Conservation (phyloP, 2,888 invertebrate genomes). For the Rugalucina vietnamica region DNA sequence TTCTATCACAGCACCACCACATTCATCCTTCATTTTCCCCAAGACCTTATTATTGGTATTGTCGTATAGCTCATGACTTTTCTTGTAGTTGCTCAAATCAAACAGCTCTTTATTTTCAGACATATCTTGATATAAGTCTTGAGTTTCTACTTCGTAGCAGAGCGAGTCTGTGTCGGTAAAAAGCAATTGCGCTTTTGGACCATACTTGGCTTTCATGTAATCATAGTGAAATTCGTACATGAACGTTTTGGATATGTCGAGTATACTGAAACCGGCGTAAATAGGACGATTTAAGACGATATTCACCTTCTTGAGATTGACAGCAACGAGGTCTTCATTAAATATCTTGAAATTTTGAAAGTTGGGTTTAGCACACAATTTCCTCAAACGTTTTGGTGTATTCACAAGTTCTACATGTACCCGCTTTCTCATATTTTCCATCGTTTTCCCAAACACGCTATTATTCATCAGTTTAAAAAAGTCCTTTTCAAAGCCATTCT, state of each 20-base stretch:
- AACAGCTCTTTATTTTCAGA: conserved; percentile 16
- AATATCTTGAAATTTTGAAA: neutral
- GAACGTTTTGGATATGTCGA: conserved; percentile 13
- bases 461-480: conserved; percentile 74
- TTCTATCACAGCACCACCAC: conserved; percentile 19
- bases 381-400: neutral
- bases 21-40: conserved; percentile 46
- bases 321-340: neutral
- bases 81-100: conserved; percentile 30
- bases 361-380: neutral
- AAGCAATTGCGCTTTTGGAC: conserved; percentile 9
- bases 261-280: conserved; percentile 7
- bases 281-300: conserved; percentile 11
- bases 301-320: conserved; percentile 9
- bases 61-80: conserved; percentile 1
- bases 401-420: conserved; percentile 58
- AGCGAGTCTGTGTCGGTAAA: conserved; percentile 35
- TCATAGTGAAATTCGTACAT: conserved; percentile 46
- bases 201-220: conserved; percentile 23
- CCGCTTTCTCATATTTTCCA: conserved; percentile 83
- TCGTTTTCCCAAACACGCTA: conserved; percentile 81
- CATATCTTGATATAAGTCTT: conserved; percentile 35
- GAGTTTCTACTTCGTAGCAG: conserved; percentile 11
- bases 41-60: conserved; percentile 23
- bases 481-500: conserved; percentile 78